A percentile compares a stretch with the other conserved stretches of the same genome.
phyloP scores from a whole-genome alignment of 2,113 vertebrate species.

The Galemys pyrenaicus region DNA sequence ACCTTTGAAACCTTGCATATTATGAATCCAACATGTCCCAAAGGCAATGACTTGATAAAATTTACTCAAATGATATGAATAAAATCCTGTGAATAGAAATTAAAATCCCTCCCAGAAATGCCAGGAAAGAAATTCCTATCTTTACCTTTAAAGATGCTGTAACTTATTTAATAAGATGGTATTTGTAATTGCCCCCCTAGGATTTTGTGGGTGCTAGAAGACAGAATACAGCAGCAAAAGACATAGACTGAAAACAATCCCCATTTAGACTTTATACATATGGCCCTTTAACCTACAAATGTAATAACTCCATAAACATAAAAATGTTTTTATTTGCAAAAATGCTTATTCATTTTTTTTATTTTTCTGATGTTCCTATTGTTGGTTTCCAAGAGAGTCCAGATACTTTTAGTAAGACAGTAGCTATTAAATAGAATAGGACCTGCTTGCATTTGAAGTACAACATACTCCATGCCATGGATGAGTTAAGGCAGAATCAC shows the following conservation, averaged over 20 bases:
- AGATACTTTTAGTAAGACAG: not conserved
- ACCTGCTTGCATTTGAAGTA: not conserved
- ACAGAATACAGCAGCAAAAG: too few species aligned
- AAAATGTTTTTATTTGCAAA: not conserved
- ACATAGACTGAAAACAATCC: not conserved
- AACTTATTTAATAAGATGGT: not conserved
- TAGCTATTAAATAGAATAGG: not conserved
- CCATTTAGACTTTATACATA: not conserved
- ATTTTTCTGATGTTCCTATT: not conserved
- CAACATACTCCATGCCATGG: not conserved
- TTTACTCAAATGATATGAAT: not conserved
- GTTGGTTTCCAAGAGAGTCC: conserved; percentile 13
- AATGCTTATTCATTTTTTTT: not conserved
- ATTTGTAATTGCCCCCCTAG: not conserved
- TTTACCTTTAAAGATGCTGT: not conserved
- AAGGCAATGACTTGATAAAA: not conserved
- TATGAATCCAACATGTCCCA: not conserved
- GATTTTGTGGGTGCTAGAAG: too few species aligned
- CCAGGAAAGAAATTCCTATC: not conserved
- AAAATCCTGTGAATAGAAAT: conserved; percentile 25
- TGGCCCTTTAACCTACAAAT: not conserved
- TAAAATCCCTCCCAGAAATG: conserved; percentile 13
- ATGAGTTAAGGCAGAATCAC: not conserved
- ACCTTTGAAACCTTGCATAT: not conserved
- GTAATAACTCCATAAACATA: not conserved